Base-by-base conservation (phyloP, 2,113 vertebrate genomes). In the Salvelinus namaycush region DNA sequence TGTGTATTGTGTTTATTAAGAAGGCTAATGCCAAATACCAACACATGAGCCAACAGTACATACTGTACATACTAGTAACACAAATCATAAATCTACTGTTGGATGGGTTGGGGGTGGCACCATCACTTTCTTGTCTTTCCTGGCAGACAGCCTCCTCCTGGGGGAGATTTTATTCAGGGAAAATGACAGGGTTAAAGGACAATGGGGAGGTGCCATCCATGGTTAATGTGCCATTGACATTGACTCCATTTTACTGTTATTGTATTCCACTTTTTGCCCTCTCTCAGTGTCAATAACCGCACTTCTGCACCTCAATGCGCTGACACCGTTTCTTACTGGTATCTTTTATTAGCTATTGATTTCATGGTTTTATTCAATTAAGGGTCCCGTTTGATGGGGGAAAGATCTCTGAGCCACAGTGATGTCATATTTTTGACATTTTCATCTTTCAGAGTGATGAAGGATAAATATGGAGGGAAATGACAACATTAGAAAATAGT, bases 401-500 rank as follows among this genome's bases (percentile, higher is more conserved):
- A 72, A 82, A 88, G 89, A 91, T 92, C 89, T 60, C 89, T 92
- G 87, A 71, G 68, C 74, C 78, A 81, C 87, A 70, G 81, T 84
- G 86, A 88, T 91, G 81, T 91, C 86, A 87, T 89, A 85, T 80
- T 78, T 87, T 89, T 91, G 89, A 91, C 88, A 90, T 91, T 91
- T 90, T 84, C 83, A 83, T 88, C 82, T 44, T 72, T 69, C 72
- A 59, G 75, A 82, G 81, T 87, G 88, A 90, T 87, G 59, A 87
- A 88, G 89, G 87, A 71, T 73, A 48, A 85, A 76, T 51, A 62
- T 71, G 68, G 81, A 74, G 79, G 57, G 78, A 80, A 85, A 83
- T 81, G 71, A 83, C 44, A 78, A 83, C 76, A 70, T 78, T 70
- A 76, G 73, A 64, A 57, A 70, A 84, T 73, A 68, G 68, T 70